Conservation (phyloP, 2,797 vertebrate genomes). For the Orestias chungarensis region DNA sequence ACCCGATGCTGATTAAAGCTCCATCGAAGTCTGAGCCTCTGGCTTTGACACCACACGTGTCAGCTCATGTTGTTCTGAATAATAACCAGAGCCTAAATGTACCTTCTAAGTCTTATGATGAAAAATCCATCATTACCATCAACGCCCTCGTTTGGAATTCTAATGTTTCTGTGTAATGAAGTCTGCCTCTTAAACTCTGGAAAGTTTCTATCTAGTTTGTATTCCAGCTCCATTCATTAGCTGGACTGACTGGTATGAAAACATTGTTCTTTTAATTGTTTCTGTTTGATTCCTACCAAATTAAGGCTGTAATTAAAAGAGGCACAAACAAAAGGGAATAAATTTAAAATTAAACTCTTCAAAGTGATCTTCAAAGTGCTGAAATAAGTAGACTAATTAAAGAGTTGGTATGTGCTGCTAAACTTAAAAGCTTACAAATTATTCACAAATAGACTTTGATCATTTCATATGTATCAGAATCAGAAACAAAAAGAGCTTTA, state of each 20-base stretch:
- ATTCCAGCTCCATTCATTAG: conserved; percentile 59
- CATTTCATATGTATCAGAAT: no score
- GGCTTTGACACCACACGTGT: conserved; percentile 40
- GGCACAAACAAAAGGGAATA: conserved; percentile 38
- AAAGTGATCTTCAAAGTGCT: conserved; percentile 54
- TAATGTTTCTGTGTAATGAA: conserved; percentile 54
- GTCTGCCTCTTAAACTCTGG: conserved; percentile 46
- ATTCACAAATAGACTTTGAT: conserved; percentile 25
- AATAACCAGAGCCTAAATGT: conserved; percentile 28
- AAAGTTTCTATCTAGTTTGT: conserved; percentile 53
- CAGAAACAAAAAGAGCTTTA: no score
- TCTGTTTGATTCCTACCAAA: conserved; percentile 62
- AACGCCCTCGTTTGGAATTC: conserved; percentile 24
- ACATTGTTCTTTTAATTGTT: conserved; percentile 66
- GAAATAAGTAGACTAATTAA: conserved; percentile 26
- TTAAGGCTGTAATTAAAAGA: conserved; percentile 61
- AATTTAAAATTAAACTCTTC: conserved; percentile 45
- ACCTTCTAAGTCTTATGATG: conserved; percentile 20
- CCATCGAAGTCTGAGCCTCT: conserved; percentile 49
- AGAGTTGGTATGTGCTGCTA: conserved; percentile 7
- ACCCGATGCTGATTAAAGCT: conserved; percentile 40
- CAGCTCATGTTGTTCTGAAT: conserved; percentile 37
- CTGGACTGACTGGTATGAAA: conserved; percentile 49
- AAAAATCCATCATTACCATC: conserved; percentile 31
- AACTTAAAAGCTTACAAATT: not conserved